Base-by-base conservation (phyloP, 2,797 vertebrate species). In the Spondyliosoma cantharus region DNA sequence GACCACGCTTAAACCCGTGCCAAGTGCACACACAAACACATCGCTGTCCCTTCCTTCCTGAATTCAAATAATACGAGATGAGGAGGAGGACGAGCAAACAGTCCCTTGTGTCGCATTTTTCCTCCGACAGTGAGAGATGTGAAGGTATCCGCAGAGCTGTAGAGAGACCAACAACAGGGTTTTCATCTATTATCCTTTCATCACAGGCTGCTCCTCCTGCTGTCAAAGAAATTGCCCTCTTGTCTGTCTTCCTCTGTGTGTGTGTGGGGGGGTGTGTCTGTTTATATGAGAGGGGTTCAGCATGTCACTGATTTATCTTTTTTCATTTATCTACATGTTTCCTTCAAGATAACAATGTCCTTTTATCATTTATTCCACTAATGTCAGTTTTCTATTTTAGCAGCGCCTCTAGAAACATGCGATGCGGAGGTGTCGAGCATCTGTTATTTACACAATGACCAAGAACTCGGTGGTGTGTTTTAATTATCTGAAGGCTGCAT, bases 381-480 rank as follows among this genome's bases (percentile, higher is more conserved):
- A 71, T 53, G 58, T 69, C 32, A 62, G 5, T 60, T 70, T 78
- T 77, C 52, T 58, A 71, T 84, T 83, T 80, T 49, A 76, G 53
- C 24, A 46, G 16, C 42, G 29, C n/a, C 71, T n/a, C 20, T n/a
- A 25, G 22, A 64, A 66, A 76, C 32, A 71, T 27, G 32, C 57
- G 56, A 82, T 57, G 62, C 4, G 65, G 75, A 83, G 84, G 82
- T 58, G 83, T 69, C 13, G 71, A 87, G 83, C 78, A 76, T 85
- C 71, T 83, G 81, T 67, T 90, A 82, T 71, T 71, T 60, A 74
- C 62, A 81, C 58, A 70, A 60, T 63, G 45, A 70, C 49, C 57
- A 68, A 65, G 49, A 78, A 6, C 29, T 57, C 13, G 53, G 12
- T 19, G 53, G 15, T 62, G 46, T 52, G 25, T 37, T 79, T 79